phyloP scores from a whole-genome alignment of 2,797 vertebrate genomes.

The Phalloptychus januarius region DNA sequence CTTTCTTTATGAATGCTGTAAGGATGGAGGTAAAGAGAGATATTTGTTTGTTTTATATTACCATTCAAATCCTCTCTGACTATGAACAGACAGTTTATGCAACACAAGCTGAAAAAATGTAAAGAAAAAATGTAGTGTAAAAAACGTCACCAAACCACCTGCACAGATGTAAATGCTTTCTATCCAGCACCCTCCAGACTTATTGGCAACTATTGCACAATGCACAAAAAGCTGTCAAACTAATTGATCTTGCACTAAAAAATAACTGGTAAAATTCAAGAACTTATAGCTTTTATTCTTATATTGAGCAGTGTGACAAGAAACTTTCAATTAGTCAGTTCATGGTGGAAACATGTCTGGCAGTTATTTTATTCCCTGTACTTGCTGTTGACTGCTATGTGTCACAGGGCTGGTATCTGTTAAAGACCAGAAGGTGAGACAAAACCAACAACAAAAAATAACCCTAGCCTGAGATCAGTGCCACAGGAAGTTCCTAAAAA shows the following conservation, averaged over 20 bases:
- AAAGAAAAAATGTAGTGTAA: not conserved
- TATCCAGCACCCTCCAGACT: not conserved
- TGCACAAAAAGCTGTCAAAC: not conserved
- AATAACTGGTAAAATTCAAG: not conserved
- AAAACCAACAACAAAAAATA: conserved; percentile 2
- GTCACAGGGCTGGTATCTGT: conserved; percentile 2
- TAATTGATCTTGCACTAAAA: not conserved
- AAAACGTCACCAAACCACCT: not conserved
- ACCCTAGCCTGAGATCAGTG: conserved; percentile 41
- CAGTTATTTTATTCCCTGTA: not conserved
- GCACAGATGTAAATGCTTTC: not conserved
- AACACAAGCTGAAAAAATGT: not conserved
- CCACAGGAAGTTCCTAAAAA: conserved; percentile 43
- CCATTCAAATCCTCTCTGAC: not conserved
- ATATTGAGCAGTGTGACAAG: not conserved
- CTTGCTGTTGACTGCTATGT: not conserved
- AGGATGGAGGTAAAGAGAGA: not conserved
- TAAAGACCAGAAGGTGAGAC: not conserved
- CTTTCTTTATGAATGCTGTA: not conserved
- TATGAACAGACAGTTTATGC: not conserved
- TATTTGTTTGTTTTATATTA: not conserved
- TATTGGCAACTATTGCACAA: not conserved
- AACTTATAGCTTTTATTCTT: not conserved
- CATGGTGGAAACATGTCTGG: not conserved
- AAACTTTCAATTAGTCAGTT: not conserved